phyloP scores from a whole-genome alignment of 1,140 invertebrate species.

The Lordiphosa mommai region DNA sequence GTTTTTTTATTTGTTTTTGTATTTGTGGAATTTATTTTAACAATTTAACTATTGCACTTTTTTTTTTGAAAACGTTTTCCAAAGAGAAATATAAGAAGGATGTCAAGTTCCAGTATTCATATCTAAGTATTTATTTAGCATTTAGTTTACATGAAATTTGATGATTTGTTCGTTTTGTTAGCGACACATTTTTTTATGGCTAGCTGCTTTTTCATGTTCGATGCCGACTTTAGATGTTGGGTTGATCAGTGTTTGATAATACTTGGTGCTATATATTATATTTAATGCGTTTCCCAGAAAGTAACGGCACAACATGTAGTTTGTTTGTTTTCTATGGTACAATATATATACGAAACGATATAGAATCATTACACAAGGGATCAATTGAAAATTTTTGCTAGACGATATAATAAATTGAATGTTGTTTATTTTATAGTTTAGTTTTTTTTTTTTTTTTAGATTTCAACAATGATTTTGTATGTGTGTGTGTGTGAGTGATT shows the following conservation, averaged over 20 bases:
- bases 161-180: constrained; percentile 23
- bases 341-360: constrained; percentile 56
- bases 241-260: constrained; percentile 30
- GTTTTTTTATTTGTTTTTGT: constrained; percentile 30
- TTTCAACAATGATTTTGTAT: constrained; percentile 52
- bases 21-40: constrained; percentile 69
- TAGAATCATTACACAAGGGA: constrained; percentile 50
- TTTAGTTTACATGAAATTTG: constrained; percentile 47
- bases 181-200: constrained; percentile 29
- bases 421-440: constrained; percentile 19
- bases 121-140: constrained; percentile 14
- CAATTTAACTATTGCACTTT: constrained; percentile 71
- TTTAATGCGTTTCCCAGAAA: constrained; percentile 3
- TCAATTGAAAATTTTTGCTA: constrained; percentile 66
- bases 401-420: constrained; percentile 40
- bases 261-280: constrained; percentile 43
- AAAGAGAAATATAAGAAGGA: constrained; percentile 36
- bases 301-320: constrained; percentile 34
- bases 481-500: constrained; percentile 23
- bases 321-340: constrained; percentile 13
- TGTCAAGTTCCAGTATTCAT: constrained; percentile 46
- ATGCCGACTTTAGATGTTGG: constrained; percentile 3
- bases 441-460: constrained; percentile 33
- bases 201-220: constrained; percentile 5
- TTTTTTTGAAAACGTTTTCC: constrained; percentile 42